phyloP scores from a whole-genome alignment of 2,888 invertebrate genomes.

The Lathronympha strigana region DNA sequence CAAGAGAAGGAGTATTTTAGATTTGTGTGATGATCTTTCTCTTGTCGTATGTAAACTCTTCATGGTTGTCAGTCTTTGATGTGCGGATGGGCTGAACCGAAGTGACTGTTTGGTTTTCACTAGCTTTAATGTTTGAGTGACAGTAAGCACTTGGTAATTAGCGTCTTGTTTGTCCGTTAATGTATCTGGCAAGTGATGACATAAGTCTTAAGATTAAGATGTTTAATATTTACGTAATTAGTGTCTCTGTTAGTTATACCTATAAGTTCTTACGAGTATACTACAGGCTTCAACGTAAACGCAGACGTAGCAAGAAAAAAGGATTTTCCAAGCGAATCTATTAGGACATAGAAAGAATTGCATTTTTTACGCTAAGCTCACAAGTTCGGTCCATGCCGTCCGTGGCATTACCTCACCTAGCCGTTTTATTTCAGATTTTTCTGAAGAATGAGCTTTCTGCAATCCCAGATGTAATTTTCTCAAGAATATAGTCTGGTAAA shows the following conservation, averaged over 20 bases:
- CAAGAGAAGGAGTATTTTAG: neutral
- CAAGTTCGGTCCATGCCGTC: too few relatives aligned
- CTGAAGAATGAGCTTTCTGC: too few relatives aligned
- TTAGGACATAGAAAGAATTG: too few relatives aligned
- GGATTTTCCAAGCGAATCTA: too few relatives aligned
- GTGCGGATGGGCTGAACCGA: conserved; percentile 45
- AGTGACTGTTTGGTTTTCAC: conserved; percentile 18
- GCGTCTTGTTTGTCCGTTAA: conserved; percentile 10
- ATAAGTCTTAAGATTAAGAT: conserved; percentile 12
- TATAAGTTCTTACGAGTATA: neutral
- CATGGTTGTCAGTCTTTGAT: conserved; percentile 55
- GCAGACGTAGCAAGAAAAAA: too few relatives aligned
- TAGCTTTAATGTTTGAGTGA: conserved; percentile 25
- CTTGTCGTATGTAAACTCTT: conserved; percentile 38
- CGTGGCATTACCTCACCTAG: too few relatives aligned
- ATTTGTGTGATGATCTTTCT: neutral
- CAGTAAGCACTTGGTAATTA: conserved; percentile 16
- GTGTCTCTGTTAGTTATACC: neutral
- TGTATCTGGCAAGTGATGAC: conserved; percentile 18
- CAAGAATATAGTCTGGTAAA: too few relatives aligned
- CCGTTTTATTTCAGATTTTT: too few relatives aligned
- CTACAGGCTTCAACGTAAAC: too few relatives aligned
- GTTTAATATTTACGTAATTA: neutral
- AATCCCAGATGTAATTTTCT: too few relatives aligned
- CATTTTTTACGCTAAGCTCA: too few relatives aligned